These are phyloP conservation scores for Micromesistius poutassou DNA, from an alignment of 2,797 vertebrate species.

Conservation along the genomic window DNA sequence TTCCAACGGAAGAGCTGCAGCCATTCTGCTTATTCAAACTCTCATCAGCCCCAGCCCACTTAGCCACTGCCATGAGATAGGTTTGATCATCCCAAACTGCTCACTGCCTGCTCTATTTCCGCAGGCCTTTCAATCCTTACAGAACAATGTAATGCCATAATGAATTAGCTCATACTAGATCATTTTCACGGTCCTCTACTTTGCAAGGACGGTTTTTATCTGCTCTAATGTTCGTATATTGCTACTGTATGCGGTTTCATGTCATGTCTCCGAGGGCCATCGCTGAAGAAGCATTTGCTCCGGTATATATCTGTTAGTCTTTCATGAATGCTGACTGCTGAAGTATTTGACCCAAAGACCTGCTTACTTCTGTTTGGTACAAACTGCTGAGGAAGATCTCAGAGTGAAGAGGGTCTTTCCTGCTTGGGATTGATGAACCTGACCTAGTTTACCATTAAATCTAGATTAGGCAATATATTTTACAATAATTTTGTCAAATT, in stretches of 20 bases:
- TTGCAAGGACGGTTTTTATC: background rate
- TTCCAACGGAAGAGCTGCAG: background rate
- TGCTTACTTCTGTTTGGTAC: background rate
- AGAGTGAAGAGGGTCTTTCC: background rate
- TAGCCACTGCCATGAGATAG: background rate
- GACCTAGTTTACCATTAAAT: background rate
- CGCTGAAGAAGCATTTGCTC: background rate
- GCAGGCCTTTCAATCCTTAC: background rate
- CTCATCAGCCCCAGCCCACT: background rate
- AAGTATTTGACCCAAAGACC: background rate
- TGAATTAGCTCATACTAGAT: background rate
- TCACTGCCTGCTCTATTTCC: background rate
- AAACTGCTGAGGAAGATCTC: conserved; percentile 1
- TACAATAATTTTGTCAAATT: no score
- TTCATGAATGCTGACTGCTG: background rate
- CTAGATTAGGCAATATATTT: no score
- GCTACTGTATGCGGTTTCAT: background rate
- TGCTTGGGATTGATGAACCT: background rate
- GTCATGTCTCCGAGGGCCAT: background rate
- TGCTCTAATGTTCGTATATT: background rate
- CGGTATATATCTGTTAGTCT: background rate
- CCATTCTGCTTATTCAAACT: background rate
- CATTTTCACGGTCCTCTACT: background rate
- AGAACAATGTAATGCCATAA: background rate
- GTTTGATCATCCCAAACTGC: background rate